Evolutionary conservation across 2,797 vertebrate species (phyloP).

Genomic region (Enteromius anoplus): DNA sequence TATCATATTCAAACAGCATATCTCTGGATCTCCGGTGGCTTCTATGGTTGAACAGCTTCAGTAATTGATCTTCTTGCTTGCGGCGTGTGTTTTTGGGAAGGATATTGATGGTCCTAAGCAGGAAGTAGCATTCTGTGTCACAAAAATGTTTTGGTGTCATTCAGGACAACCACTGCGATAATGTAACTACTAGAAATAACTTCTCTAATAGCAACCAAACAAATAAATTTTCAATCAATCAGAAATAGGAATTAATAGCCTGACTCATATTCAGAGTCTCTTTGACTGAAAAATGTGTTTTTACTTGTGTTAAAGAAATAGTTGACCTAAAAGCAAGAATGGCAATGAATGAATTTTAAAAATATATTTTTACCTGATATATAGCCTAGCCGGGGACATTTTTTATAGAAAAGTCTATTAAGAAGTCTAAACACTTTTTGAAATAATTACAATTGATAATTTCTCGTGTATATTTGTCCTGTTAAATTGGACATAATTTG

Average conservation of each 20-base stretch:
- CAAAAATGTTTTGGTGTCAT: conserved; percentile 8
- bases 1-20: conserved; percentile 17
- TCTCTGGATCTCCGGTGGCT: neutral
- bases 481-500: neutral
- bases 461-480: neutral
- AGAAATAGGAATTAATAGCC: neutral
- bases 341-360: neutral
- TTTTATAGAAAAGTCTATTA: neutral
- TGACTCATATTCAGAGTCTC: neutral
- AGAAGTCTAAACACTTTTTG: conserved; percentile 4
- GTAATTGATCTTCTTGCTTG: conserved; percentile 20
- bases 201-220: neutral
- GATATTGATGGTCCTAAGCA: conserved; percentile 6
- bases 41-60: conserved; percentile 21
- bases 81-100: neutral
- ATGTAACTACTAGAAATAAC: neutral
- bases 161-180: neutral
- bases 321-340: neutral
- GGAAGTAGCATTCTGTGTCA: conserved; percentile 14
- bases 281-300: no score
- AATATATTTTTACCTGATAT: neutral
- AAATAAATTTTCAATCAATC: neutral
- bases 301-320: neutral
- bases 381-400: neutral
- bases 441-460: neutral